These are phyloP conservation scores for Steinernema hermaphroditum DNA, from an alignment of 2,888 invertebrate species.

Conservation along the genomic window DNA sequence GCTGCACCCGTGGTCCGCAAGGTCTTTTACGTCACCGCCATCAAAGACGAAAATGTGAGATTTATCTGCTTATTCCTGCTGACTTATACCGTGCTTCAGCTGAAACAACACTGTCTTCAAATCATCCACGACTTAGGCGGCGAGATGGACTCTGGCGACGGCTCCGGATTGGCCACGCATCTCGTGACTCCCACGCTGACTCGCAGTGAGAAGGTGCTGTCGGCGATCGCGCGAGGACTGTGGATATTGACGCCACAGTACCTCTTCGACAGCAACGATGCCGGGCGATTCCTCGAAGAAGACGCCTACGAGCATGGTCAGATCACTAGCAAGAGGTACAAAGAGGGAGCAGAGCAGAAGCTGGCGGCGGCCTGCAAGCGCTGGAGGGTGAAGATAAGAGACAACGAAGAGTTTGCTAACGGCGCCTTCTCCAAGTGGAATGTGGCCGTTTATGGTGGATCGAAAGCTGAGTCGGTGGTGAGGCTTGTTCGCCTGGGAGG, in stretches of 20 bases:
- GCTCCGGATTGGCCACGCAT: not conserved
- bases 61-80: too few species aligned
- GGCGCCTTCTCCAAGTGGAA: constrained; percentile 14
- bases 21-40: not conserved
- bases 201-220: constrained; percentile 4
- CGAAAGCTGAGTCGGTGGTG: not conserved
- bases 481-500: not conserved
- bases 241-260: constrained; percentile 1
- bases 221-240: not conserved
- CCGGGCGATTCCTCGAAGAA: not conserved
- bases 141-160: not conserved
- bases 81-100: not conserved
- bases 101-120: not conserved
- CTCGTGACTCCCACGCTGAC: not conserved
- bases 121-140: not conserved
- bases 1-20: not conserved
- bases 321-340: not conserved
- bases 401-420: not conserved
- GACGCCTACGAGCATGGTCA: not conserved
- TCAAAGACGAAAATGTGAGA: constrained; percentile 3
- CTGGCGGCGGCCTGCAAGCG: not conserved
- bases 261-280: constrained; percentile 6
- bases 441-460: not conserved
- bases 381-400: not conserved
- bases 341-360: not conserved